Conservation (phyloP, 2,113 vertebrate genomes). For the Pagrus major region DNA sequence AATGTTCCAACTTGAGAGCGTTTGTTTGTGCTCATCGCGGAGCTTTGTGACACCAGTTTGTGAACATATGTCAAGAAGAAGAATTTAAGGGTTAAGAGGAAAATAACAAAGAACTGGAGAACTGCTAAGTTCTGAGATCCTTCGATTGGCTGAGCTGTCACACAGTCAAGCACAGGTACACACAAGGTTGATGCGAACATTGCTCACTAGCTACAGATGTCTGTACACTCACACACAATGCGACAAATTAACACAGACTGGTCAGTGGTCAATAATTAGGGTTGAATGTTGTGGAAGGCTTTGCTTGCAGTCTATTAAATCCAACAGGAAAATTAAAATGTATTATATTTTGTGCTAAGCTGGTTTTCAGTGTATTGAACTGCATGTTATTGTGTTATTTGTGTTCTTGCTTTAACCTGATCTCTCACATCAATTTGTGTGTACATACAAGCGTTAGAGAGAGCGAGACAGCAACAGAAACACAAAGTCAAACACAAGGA, state of each 20-base stretch:
- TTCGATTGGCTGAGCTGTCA: conserved; percentile 1
- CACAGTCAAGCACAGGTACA: not conserved
- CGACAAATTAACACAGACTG: conserved; percentile 1
- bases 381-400: conserved; percentile 1
- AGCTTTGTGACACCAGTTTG: not conserved
- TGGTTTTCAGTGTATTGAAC: conserved; percentile 11
- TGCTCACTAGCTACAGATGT: not conserved
- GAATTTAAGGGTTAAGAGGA: not conserved
- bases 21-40: not conserved
- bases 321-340: not conserved
- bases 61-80: not conserved
- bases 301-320: conserved; percentile 15
- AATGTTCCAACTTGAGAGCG: not conserved
- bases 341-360: not conserved
- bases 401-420: conserved; percentile 15
- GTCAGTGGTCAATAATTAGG: not conserved
- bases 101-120: not conserved
- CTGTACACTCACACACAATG: conserved; percentile 10
- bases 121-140: not conserved
- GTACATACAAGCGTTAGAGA: conserved; percentile 3
- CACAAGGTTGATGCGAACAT: not conserved
- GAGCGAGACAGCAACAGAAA: conserved; percentile 21
- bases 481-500: conserved; percentile 36
- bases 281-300: not conserved
- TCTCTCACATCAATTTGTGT: conserved; percentile 26